Conservation (phyloP, 2,113 vertebrate genomes). For the Hepsetus odoe region DNA sequence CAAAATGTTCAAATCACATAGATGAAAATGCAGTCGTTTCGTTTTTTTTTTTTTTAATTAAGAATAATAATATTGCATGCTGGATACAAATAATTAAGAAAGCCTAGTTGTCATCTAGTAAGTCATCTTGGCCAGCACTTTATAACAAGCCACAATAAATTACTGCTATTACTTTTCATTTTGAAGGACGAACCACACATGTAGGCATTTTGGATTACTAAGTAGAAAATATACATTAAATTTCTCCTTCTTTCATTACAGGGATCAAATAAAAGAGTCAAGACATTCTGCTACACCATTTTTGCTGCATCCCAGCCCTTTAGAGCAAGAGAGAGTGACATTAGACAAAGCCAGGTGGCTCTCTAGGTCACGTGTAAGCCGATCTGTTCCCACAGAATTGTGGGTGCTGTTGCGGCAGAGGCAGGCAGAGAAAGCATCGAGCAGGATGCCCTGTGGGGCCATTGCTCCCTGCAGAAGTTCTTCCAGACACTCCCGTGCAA, state of each 20-base stretch:
- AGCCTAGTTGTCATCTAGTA: not conserved
- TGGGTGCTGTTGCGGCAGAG: slow-evolving; percentile 44
- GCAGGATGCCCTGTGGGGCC: not conserved
- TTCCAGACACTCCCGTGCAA: not conserved
- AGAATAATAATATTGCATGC: slow-evolving; percentile 47
- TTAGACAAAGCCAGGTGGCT: slow-evolving; percentile 56
- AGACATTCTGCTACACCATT: not conserved
- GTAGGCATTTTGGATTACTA: slow-evolving; percentile 8
- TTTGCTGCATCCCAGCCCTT: not conserved
- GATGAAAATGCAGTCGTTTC: slow-evolving; percentile 35
- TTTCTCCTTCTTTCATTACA: not conserved
- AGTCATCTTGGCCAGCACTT: slow-evolving; percentile 14
- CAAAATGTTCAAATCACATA: slow-evolving; percentile 33
- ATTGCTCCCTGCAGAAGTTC: slow-evolving; percentile 28
- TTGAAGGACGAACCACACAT: not conserved
- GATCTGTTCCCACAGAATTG: slow-evolving; percentile 58
- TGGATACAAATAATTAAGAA: slow-evolving; percentile 32
- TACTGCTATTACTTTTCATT: not conserved
- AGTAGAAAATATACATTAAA: not conserved
- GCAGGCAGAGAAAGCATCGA: slow-evolving; percentile 42
- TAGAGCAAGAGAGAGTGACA: slow-evolving; percentile 42
- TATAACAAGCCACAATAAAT: slow-evolving; percentile 12
- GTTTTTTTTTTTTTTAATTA: slow-evolving; percentile 28
- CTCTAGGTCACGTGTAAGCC: slow-evolving; percentile 57
- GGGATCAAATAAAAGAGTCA: not conserved